Conservation (phyloP, 2,888 invertebrate species). For the Heterodera filipjevi region DNA sequence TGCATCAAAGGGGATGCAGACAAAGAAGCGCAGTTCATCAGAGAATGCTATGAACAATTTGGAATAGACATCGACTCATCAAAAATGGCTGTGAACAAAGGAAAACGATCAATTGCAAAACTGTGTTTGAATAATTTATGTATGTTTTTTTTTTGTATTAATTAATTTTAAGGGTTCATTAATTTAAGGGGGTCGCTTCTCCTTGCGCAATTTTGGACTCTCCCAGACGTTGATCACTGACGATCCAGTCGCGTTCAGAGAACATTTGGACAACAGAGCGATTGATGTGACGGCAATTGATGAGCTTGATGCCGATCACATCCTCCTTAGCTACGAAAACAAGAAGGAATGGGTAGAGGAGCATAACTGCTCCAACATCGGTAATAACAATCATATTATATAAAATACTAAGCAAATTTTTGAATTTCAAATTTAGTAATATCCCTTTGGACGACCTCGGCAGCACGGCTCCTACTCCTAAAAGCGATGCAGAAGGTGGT, state of each 20-base stretch:
- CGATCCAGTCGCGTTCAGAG: background rate
- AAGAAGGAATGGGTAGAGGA: slow-evolving; percentile 23
- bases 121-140: slow-evolving; percentile 18
- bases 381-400: slow-evolving; percentile 15
- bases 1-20: slow-evolving; percentile 19
- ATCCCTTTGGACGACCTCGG: background rate
- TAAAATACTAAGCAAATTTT: background rate
- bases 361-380: background rate
- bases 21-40: background rate
- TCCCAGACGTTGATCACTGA: slow-evolving; percentile 10
- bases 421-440: background rate
- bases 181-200: slow-evolving; percentile 20
- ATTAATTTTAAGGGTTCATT: background rate
- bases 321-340: background rate
- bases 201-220: slow-evolving; percentile 15
- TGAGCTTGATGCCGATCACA: background rate
- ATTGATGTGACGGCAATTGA: slow-evolving; percentile 6
- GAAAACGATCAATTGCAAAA: slow-evolving; percentile 14
- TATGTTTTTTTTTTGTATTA: background rate
- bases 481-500: slow-evolving; percentile 15
- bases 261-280: slow-evolving; percentile 15
- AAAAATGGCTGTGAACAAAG: slow-evolving; percentile 17
- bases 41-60: slow-evolving; percentile 21
- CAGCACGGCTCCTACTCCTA: background rate
- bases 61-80: slow-evolving; percentile 17